phyloP scores from a whole-genome alignment of 30 jellyfish, hydroid and myxozoan species.

The Clytia hemisphaerica region DNA sequence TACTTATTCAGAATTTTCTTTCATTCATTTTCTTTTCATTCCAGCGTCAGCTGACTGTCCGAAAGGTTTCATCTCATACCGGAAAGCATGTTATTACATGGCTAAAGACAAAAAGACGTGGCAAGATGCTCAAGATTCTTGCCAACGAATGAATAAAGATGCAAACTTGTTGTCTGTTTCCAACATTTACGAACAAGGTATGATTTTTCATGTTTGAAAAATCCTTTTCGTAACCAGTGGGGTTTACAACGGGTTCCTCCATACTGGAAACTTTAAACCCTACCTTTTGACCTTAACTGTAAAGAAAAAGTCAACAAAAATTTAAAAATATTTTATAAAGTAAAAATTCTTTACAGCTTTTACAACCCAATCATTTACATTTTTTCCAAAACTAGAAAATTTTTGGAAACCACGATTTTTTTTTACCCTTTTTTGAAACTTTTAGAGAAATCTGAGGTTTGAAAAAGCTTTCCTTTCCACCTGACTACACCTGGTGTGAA shows the following conservation, averaged over 20 bases:
- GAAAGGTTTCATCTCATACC: constrained; percentile 32
- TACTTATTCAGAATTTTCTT: neutral
- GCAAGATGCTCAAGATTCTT: constrained; percentile 58
- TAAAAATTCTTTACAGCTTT: no score
- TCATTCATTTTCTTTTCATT: constrained; percentile 1
- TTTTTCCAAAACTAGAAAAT: no score
- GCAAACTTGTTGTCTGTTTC: constrained; percentile 61
- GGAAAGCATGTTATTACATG: constrained; percentile 45
- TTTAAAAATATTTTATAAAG: no score
- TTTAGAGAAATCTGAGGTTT: no score
- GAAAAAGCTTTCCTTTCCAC: no score
- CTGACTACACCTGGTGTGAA: no score
- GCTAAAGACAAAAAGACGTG: constrained; percentile 51
- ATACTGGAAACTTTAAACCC: neutral
- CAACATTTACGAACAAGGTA: constrained; percentile 65
- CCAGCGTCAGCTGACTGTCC: constrained; percentile 57
- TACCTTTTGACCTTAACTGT: neutral
- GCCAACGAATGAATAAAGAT: constrained; percentile 34
- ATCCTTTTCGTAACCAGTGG: neutral
- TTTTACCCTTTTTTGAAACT: no score
- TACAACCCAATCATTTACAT: no score
- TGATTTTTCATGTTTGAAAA: neutral
- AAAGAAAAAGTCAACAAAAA: no score
- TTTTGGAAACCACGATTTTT: no score
- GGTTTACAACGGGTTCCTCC: neutral